phyloP scores from a whole-genome alignment of 2,797 vertebrate genomes.

The Eospalax fontanierii region DNA sequence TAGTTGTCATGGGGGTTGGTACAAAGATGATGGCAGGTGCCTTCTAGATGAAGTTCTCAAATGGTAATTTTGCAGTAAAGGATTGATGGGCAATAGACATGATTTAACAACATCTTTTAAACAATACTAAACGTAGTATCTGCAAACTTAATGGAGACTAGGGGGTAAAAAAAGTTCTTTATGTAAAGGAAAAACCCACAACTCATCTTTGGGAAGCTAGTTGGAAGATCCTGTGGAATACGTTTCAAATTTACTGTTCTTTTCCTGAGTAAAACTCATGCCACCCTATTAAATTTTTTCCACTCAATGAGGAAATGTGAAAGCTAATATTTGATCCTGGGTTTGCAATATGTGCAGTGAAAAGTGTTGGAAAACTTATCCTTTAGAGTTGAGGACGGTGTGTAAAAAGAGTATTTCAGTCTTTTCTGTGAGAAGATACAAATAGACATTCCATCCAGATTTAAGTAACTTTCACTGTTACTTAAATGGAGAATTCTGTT shows the following conservation, averaged over 20 bases:
- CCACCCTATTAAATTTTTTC: constrained; percentile 69
- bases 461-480: constrained; percentile 72
- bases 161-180: constrained; percentile 32
- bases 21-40: constrained; percentile 77
- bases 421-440: constrained; percentile 82
- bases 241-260: background rate
- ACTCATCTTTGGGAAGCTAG: constrained; percentile 73
- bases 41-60: constrained; percentile 80
- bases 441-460: constrained; percentile 74
- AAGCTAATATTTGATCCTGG: constrained; percentile 43
- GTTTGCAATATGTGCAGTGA: constrained; percentile 74
- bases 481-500: constrained; percentile 80
- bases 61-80: constrained; percentile 70
- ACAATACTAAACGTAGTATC: background rate
- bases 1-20: constrained; percentile 76
- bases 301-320: constrained; percentile 69
- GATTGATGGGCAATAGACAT: constrained; percentile 64
- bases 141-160: constrained; percentile 59
- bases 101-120: constrained; percentile 13
- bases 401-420: constrained; percentile 70
- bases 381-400: constrained; percentile 69
- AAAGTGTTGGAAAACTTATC: constrained; percentile 67
- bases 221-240: constrained; percentile 73
- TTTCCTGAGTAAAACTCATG: constrained; percentile 65
- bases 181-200: constrained; percentile 29